A percentile compares a stretch with the other conserved stretches of the same genome.
Conservation (phyloP, 2,888 invertebrate genomes). For the Agelastica alni region DNA sequence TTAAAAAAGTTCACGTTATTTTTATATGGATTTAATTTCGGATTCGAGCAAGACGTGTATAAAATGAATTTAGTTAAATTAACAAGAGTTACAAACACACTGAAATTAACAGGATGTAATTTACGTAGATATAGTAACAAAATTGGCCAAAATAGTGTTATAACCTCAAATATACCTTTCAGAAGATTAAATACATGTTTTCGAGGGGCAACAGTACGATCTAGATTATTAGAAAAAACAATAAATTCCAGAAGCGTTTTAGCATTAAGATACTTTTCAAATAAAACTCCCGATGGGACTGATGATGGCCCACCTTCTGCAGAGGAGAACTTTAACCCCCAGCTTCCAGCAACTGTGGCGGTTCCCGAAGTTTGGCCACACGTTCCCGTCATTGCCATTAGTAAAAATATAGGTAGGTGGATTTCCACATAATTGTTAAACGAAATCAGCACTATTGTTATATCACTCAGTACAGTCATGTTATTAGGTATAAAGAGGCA, state of each 20-base stretch:
- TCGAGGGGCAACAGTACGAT: neutral
- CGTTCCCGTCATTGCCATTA: slow-evolving; percentile 93
- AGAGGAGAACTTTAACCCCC: slow-evolving; percentile 58
- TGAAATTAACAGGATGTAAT: slow-evolving; percentile 9
- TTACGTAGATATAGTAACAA: slow-evolving; percentile 14
- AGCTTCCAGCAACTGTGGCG: slow-evolving; percentile 84
- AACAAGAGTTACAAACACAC: slow-evolving; percentile 8
- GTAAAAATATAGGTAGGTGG: slow-evolving; percentile 76
- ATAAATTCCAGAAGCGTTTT: slow-evolving; percentile 8
- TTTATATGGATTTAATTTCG: neutral
- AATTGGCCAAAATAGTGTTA: slow-evolving; percentile 3
- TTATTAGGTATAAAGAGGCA: too few relatives aligned
- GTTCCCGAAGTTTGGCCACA: slow-evolving; percentile 97
- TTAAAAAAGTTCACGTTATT: slow-evolving; percentile 2
- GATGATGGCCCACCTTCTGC: slow-evolving; percentile 41
- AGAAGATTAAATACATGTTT: neutral
- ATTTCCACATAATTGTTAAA: too few relatives aligned
- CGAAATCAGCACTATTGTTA: too few relatives aligned
- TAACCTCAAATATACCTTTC: slow-evolving; percentile 7
- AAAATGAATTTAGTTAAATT: slow-evolving; percentile 24
- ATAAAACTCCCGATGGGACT: slow-evolving; percentile 38
- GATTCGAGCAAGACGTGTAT: neutral
- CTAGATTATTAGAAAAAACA: slow-evolving; percentile 12
- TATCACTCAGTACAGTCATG: too few relatives aligned
- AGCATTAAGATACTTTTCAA: slow-evolving; percentile 35